Conservation (phyloP, 2,888 invertebrate species). For the Drosophila pegasa region DNA sequence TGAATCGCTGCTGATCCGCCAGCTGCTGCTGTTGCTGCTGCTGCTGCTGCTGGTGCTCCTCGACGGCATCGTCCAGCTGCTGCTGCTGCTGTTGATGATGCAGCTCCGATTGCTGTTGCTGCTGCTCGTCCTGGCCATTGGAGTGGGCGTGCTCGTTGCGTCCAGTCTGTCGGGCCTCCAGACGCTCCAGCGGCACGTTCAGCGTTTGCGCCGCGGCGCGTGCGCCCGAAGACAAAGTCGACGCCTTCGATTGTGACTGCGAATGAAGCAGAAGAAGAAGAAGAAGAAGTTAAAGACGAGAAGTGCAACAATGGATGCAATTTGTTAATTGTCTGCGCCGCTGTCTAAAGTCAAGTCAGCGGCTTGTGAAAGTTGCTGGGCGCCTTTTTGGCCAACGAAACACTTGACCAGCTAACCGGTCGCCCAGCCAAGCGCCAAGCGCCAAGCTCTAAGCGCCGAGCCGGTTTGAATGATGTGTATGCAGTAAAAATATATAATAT, state of each 20-base stretch:
- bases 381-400: slow-evolving; percentile 52
- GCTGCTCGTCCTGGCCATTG: slow-evolving; percentile 57
- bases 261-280: not conserved
- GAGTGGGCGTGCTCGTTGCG: slow-evolving; percentile 55
- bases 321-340: slow-evolving; percentile 58
- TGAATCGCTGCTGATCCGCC: slow-evolving; percentile 72
- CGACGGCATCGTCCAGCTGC: slow-evolving; percentile 58
- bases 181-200: slow-evolving; percentile 84
- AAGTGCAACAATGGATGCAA: slow-evolving; percentile 37
- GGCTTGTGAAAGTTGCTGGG: slow-evolving; percentile 75
- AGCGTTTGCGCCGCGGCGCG: slow-evolving; percentile 84
- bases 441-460: not conserved
- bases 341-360: slow-evolving; percentile 42
- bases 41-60: slow-evolving; percentile 62
- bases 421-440: slow-evolving; percentile 17
- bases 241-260: slow-evolving; percentile 84
- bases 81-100: slow-evolving; percentile 63
- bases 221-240: slow-evolving; percentile 84
- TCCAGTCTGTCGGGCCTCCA: slow-evolving; percentile 82
- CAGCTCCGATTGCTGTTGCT: slow-evolving; percentile 76
- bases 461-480: slow-evolving; percentile 25
- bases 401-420: slow-evolving; percentile 35
- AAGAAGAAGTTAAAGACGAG: not conserved
- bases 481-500: slow-evolving; percentile 14
- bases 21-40: slow-evolving; percentile 63